A percentile compares a stretch with the other conserved stretches of the same genome.
Conservation (phyloP, 2,113 vertebrate genomes). For the Lycaon pictus region DNA sequence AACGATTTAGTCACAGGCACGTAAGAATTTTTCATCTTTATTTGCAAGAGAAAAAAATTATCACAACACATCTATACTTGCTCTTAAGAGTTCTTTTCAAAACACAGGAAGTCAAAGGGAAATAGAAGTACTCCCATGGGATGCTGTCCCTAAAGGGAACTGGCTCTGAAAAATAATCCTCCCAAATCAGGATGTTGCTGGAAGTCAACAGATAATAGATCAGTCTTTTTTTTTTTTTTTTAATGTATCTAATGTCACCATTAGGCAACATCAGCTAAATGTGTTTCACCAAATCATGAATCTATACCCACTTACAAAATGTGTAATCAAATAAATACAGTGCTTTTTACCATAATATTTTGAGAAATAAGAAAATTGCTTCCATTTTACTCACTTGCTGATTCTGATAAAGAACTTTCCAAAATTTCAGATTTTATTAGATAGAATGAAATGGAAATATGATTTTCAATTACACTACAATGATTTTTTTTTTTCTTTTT, state of each 20-base stretch:
- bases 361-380: not conserved
- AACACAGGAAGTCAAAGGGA: constrained; percentile 67
- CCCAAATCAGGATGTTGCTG: constrained; percentile 52
- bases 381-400: not conserved
- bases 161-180: constrained; percentile 48
- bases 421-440: not conserved
- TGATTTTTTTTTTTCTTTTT: not conserved
- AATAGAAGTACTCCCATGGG: constrained; percentile 52
- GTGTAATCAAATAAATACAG: not conserved
- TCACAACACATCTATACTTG: not conserved
- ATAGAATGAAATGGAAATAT: not conserved
- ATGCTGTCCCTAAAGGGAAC: constrained; percentile 56
- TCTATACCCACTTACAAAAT: not conserved
- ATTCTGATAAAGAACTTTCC: not conserved
- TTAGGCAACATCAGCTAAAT: not conserved
- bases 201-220: constrained; percentile 43
- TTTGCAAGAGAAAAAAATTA: not conserved
- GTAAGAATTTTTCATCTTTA: constrained; percentile 36
- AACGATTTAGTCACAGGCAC: not conserved
- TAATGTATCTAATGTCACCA: not conserved
- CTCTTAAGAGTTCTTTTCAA: constrained; percentile 31
- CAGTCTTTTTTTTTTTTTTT: not conserved
- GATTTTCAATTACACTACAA: not conserved
- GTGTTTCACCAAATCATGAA: not conserved
- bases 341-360: not conserved